phyloP scores from a whole-genome alignment of 1,140 invertebrate species.

The Drosophila pandora region DNA sequence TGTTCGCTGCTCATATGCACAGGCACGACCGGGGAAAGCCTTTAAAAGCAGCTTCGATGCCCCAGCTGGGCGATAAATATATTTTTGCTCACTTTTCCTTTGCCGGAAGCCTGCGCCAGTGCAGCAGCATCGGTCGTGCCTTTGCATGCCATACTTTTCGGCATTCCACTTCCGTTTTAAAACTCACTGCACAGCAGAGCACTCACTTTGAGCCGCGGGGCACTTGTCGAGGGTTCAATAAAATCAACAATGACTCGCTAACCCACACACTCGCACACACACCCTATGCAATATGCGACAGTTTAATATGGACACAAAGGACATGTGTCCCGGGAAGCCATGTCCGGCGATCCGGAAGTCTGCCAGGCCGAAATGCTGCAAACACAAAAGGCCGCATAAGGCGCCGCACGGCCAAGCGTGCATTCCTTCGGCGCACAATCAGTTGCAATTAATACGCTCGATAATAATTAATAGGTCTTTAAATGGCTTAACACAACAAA shows the following conservation, averaged over 20 bases:
- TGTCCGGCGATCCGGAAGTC: slow-evolving; percentile 12
- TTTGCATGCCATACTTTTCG: slow-evolving; percentile 72
- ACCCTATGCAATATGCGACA: slow-evolving; percentile 4
- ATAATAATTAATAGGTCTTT: slow-evolving; percentile 45
- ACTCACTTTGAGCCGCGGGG: slow-evolving; percentile 57
- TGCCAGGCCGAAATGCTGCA: slow-evolving; percentile 31
- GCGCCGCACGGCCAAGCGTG: neutral
- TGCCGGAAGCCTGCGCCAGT: slow-evolving; percentile 24
- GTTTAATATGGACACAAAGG: slow-evolving; percentile 48
- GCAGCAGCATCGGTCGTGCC: slow-evolving; percentile 48
- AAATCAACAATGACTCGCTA: slow-evolving; percentile 58
- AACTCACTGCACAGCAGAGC: slow-evolving; percentile 9
- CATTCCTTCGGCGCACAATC: slow-evolving; percentile 1
- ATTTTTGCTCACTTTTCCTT: slow-evolving; percentile 28
- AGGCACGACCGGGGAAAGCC: slow-evolving; percentile 58
- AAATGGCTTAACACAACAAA: slow-evolving; percentile 64
- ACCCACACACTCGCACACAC: slow-evolving; percentile 13
- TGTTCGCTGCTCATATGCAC: slow-evolving; percentile 40
- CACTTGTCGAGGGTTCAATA: slow-evolving; percentile 72
- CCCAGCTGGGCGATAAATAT: slow-evolving; percentile 55
- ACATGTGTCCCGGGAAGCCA: slow-evolving; percentile 34
- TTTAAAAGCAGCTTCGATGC: slow-evolving; percentile 66
- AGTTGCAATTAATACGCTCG: slow-evolving; percentile 41
- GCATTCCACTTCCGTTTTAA: slow-evolving; percentile 56
- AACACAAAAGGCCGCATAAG: slow-evolving; percentile 44